phyloP scores from a whole-genome alignment of 53 echinoderm and acorn worm genomes.

The Arbacia lixula region DNA sequence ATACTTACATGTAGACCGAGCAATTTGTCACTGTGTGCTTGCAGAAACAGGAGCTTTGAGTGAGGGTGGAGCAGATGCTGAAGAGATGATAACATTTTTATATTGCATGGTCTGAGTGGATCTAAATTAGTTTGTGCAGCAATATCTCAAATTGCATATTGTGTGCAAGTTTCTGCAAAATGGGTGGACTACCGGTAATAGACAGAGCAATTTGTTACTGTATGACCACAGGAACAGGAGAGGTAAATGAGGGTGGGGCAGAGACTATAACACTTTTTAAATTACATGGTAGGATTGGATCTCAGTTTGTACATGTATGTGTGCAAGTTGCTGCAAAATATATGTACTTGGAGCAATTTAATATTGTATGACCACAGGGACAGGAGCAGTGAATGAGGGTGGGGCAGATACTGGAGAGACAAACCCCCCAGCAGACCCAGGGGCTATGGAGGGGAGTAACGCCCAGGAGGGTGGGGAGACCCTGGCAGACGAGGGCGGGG shows the following conservation, averaged over 20 bases:
- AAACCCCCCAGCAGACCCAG: neutral
- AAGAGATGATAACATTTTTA: too few species aligned
- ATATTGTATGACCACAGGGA: constrained; percentile 2
- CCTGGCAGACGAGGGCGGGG: neutral
- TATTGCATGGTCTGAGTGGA: too few species aligned
- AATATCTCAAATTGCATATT: neutral
- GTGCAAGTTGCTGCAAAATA: neutral
- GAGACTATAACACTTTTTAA: too few species aligned
- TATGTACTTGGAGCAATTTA: neutral
- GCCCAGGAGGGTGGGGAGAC: neutral
- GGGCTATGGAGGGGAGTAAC: neutral
- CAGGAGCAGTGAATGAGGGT: constrained; percentile 37
- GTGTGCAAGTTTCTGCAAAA: neutral
- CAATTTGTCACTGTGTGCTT: too few species aligned
- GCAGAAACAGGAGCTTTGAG: too few species aligned
- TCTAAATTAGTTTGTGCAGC: neutral
- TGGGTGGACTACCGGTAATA: too few species aligned
- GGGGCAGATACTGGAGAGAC: constrained; percentile 26
- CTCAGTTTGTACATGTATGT: neutral
- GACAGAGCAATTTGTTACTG: neutral
- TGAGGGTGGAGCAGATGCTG: too few species aligned
- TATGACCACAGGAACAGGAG: too few species aligned
- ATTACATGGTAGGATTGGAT: neutral
- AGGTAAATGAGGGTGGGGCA: too few species aligned
- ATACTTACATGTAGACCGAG: too few species aligned